Base-by-base conservation (phyloP, 2,797 vertebrate species). In the Pseudochirops corinnae region DNA sequence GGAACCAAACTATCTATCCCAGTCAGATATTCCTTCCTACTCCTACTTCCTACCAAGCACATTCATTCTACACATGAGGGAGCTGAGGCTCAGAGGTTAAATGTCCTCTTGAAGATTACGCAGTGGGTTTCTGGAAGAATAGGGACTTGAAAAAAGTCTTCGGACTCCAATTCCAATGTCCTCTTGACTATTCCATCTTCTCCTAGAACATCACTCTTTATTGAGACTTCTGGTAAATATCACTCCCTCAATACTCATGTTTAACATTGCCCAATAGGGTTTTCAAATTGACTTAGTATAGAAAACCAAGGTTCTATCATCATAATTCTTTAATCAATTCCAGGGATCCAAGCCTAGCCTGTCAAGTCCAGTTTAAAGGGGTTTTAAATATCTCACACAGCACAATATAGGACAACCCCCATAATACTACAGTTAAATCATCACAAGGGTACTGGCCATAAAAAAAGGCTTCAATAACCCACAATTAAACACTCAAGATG, bases 1-100 rank as follows among this genome's bases (percentile, higher is more conserved):
- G 21, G 74, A 2, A 46, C 39, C n/a, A 87, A 2, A 46, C 39
- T 46, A 39, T n/a, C 62, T 67, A 10, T 46, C 21, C 46, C 39
- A 87, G 39, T 26, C 39, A 21, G 46, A 26, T 87, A 87, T 87
- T 87, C 39, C 39, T 50, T 87, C 67, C n/a, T 18, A 46, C 18
- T 82, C 67, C 67, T 67, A 14, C 16, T 74, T 11, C 50, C 58
- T 74, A 53, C 31, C n/a, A 60, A 55, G 58, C 53, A n/a, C 4
- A 39, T 39, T 56, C 14, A 58, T 57, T 93, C 26, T 82, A 82
- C 39, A 7, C 46, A 39, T 92, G 28, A 57, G 92, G 62, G 96
- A 95, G 92, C 56, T 56, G 93, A 97, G 96, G 53, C 39, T 96
- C 56, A 50, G 91, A 94, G 46, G 2, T 46, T 50, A 50, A 46